phyloP scores from a whole-genome alignment of 2,797 vertebrate species.

The Champsocephalus esox region DNA sequence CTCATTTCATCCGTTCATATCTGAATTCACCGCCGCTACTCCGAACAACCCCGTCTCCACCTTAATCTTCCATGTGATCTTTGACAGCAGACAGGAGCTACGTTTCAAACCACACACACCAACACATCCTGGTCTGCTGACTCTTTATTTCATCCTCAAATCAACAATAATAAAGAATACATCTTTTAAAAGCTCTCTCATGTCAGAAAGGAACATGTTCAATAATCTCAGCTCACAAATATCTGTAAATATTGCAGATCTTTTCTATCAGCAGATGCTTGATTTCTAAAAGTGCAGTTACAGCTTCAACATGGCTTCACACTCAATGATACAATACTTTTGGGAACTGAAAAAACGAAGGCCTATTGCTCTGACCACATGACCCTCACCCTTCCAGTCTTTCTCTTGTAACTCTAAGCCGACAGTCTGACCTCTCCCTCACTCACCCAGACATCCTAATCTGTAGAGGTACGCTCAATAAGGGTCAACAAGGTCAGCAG shows the following conservation, averaged over 20 bases:
- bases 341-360: background rate
- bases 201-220: conserved; percentile 10
- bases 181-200: conserved; percentile 51
- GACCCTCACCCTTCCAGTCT: conserved; percentile 11
- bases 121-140: conserved; percentile 32
- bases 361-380: background rate
- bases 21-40: conserved; percentile 43
- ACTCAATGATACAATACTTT: background rate
- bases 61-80: conserved; percentile 56
- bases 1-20: conserved; percentile 68
- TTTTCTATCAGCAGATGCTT: conserved; percentile 8
- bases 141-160: conserved; percentile 33
- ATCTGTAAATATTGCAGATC: conserved; percentile 26
- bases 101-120: conserved; percentile 20
- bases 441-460: conserved; percentile 58
- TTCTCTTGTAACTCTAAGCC: conserved; percentile 40
- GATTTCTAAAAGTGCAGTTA: background rate
- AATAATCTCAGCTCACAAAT: conserved; percentile 31
- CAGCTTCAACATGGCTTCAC: conserved; percentile 2
- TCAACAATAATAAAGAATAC: conserved; percentile 9
- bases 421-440: conserved; percentile 47
- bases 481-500: conserved; percentile 32
- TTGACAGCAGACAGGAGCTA: conserved; percentile 36
- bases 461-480: conserved; percentile 37
- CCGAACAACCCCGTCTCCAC: conserved; percentile 33